phyloP scores from a whole-genome alignment of 2,113 vertebrate genomes.

The Struthio camelus region DNA sequence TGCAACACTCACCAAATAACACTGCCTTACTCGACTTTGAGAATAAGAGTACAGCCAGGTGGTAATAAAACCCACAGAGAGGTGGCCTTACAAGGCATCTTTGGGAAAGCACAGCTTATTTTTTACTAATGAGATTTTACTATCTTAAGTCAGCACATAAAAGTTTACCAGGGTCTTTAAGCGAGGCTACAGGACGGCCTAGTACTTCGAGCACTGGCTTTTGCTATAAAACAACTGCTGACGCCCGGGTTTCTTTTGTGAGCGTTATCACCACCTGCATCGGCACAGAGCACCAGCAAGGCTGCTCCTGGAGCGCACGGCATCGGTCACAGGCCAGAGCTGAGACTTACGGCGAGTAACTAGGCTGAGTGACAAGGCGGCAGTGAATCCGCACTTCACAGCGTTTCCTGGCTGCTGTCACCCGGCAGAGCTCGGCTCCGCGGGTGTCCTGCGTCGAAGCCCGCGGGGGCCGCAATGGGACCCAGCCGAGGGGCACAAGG shows the following conservation, averaged over 20 bases:
- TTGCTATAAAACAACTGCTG: neutral
- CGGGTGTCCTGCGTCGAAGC: too few species aligned
- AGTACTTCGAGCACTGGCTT: neutral
- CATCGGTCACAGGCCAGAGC: neutral
- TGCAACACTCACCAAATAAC: neutral
- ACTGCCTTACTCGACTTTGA: neutral
- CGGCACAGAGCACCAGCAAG: neutral
- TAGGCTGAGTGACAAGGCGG: neutral
- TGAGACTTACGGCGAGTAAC: neutral
- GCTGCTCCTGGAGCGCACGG: accelerated
- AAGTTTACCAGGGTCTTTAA: neutral
- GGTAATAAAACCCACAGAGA: neutral
- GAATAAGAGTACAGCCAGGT: neutral
- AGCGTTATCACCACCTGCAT: neutral
- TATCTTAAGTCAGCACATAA: neutral
- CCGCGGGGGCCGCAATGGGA: too few species aligned
- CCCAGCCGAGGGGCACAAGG: neutral
- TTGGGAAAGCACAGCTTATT: neutral
- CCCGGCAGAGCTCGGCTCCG: neutral
- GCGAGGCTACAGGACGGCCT: neutral
- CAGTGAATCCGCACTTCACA: neutral
- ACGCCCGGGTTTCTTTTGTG: neutral
- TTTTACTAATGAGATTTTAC: neutral
- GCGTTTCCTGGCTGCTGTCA: neutral
- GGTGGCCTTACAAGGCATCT: neutral